Base-by-base conservation (phyloP, 92 coral and sea anemone species). In the Porites rus region DNA sequence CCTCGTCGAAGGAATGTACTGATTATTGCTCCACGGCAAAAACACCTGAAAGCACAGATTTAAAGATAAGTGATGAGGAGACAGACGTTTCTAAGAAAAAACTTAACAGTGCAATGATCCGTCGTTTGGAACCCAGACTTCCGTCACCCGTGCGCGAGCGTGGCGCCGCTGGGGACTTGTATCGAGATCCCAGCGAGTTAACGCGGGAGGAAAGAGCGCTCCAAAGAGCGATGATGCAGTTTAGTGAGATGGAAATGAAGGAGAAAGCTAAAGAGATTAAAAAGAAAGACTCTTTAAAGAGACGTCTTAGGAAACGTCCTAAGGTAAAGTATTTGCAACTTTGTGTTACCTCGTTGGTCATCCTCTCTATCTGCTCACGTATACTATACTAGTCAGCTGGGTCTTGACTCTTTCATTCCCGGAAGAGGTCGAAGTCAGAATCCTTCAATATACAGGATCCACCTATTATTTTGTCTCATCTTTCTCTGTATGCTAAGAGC, bases 131-230 rank as follows among this genome's bases (percentile, higher is more conserved):
- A 69, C 76, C 92, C 65, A 92, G 90, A 66, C 93, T 89, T 22
- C 93, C 93, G 20, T 92, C 97, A 28, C 95, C 95, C 20, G 93
- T 78, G 75, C 92, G 94, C 20, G 94, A 91, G 82, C 58, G 85
- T 62, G n/a, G 75, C 86, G 62, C 46, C 5, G 46, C 74, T 38
- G 97, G 96, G 22, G 98, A 94, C 89, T 86, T 97, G 77, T 95
- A 89, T 79, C 97, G 98, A 92, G 99, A 97, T 79, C 99, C 99
- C 7, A 92, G 98, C 81, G 87, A 95, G 80, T 90, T 97, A 62
- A 97, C 99, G 77, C 99, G 99, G 63, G 99, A 97, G 84, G 98
- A 97, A 83, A 96, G 99, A 69, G 99, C 99, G 21, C 89, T 97
- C 16, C 99, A 97, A 81, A 89, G 99, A 65, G 99, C 99, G 19